Evolutionary conservation across 2,797 vertebrate genomes (phyloP).

Genomic region (Mus spretus): DNA sequence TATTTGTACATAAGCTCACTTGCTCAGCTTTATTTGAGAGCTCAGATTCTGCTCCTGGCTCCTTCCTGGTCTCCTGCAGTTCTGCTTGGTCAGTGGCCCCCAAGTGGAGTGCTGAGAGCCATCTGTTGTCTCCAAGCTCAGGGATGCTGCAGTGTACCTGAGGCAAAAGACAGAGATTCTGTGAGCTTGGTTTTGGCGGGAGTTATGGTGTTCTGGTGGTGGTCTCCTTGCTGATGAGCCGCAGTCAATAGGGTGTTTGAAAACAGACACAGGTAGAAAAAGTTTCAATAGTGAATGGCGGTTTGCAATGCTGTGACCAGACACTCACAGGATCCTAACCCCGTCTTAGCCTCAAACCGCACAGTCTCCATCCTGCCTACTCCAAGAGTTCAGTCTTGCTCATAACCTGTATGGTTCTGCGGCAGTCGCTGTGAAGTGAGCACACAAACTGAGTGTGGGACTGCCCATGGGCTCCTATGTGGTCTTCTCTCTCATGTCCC

Average conservation of each 20-base stretch:
- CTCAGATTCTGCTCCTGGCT: neutral
- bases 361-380: neutral
- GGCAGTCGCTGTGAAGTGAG: neutral
- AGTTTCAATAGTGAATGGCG: neutral
- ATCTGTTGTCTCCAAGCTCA: neutral
- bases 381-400: neutral
- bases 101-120: neutral
- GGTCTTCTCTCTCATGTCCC: neutral
- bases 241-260: neutral
- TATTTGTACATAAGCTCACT: neutral
- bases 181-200: neutral
- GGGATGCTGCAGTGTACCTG: neutral
- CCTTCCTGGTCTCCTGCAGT: neutral
- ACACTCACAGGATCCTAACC: neutral
- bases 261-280: neutral
- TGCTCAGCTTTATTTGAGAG: neutral
- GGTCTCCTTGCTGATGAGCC: neutral
- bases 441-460: neutral
- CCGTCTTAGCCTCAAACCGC: neutral
- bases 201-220: accelerated
- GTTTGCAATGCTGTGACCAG: neutral
- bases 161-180: neutral
- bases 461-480: neutral
- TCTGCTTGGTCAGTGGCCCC: neutral
- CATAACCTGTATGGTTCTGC: neutral